Percentiles rank a stretch among this genome's conserved stretches.
These are phyloP conservation scores for Tragelaphus eurycerus DNA, from an alignment of 2,797 vertebrate genomes.

Conservation along the genomic window DNA sequence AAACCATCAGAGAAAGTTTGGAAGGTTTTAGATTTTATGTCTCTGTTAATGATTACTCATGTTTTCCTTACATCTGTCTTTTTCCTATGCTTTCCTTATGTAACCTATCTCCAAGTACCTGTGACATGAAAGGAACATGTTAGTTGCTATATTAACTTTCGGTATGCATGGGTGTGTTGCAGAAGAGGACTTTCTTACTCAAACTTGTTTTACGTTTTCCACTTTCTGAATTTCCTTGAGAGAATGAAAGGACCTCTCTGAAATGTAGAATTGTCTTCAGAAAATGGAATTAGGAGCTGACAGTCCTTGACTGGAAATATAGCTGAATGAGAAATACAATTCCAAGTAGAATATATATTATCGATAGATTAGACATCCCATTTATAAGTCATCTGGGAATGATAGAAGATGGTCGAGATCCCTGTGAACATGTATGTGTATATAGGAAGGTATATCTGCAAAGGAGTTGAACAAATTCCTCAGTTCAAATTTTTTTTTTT, in stretches of 20 bases:
- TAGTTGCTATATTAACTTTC: not conserved
- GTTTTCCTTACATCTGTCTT: not conserved
- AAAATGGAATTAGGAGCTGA: not conserved
- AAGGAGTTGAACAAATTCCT: not conserved
- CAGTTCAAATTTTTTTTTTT: not conserved
- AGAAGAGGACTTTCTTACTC: not conserved
- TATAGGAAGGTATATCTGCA: not conserved
- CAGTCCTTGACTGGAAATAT: not conserved
- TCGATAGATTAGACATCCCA: not conserved
- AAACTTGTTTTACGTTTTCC: not conserved
- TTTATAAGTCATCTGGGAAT: not conserved
- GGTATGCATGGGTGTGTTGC: not conserved
- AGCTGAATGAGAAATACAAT: not conserved
- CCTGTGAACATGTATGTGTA: too few relatives aligned
- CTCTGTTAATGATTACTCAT: not conserved
- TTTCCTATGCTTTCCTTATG: not conserved
- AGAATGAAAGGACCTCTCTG: not conserved
- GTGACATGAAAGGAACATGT: not conserved
- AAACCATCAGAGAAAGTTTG: not conserved
- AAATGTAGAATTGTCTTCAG: not conserved
- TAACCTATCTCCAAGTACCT: not conserved
- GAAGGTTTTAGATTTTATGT: not conserved
- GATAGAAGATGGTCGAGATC: not conserved
- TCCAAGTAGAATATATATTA: not conserved
- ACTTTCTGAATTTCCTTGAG: not conserved